phyloP scores from a whole-genome alignment of 2,113 vertebrate genomes.

The Thamnaconus septentrionalis region DNA sequence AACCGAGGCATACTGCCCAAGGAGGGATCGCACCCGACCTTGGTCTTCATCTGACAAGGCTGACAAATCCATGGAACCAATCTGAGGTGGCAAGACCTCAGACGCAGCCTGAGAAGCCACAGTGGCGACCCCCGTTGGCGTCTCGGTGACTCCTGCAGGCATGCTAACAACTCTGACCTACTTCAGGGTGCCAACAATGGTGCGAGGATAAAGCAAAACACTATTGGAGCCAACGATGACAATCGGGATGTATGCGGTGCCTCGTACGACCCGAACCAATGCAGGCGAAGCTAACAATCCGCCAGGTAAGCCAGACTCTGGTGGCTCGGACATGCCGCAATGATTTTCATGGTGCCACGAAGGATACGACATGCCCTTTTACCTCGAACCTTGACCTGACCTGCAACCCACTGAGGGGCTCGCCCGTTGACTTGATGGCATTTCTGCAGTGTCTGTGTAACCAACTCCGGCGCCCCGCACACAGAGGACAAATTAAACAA shows the following conservation, averaged over 20 bases:
- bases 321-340: too few species aligned
- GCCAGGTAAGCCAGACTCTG: too few species aligned
- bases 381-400: too few species aligned
- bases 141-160: background rate
- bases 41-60: background rate
- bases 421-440: too few species aligned
- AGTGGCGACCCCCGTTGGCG: background rate
- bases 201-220: background rate
- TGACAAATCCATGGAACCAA: background rate
- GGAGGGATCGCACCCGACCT: background rate
- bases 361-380: too few species aligned
- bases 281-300: too few species aligned
- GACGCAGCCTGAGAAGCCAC: background rate
- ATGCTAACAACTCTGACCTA: background rate
- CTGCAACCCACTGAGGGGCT: too few species aligned
- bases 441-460: too few species aligned
- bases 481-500: too few species aligned
- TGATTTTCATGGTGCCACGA: too few species aligned
- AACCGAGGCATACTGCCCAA: background rate
- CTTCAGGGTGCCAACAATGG: background rate
- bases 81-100: too few species aligned
- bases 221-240: slow-evolving; percentile 5
- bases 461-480: too few species aligned
- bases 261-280: background rate
- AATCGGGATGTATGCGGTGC: background rate